phyloP scores from a whole-genome alignment of 1,140 invertebrate genomes.

The Bombyx mandarina region DNA sequence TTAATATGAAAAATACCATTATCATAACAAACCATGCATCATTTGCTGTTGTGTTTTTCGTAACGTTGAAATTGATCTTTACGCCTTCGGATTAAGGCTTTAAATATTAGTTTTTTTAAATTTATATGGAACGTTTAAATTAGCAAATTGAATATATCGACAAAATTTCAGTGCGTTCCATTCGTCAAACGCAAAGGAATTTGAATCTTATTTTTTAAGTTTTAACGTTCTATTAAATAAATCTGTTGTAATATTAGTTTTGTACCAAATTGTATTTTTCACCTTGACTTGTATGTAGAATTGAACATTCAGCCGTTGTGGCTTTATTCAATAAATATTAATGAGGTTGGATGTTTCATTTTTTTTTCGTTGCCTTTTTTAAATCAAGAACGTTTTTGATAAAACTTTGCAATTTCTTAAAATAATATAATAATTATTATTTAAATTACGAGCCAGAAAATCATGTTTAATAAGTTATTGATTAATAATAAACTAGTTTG shows the following conservation, averaged over 20 bases:
- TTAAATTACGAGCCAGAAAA: too few species aligned
- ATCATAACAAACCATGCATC: constrained; percentile 38
- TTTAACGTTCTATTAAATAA: constrained; percentile 14
- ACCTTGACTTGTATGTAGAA: constrained; percentile 6
- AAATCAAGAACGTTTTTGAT: constrained; percentile 50
- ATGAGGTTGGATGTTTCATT: constrained; percentile 47
- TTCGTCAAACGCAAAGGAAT: constrained; percentile 2
- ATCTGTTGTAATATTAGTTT: background rate
- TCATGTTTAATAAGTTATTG: too few species aligned
- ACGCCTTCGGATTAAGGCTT: constrained; percentile 12
- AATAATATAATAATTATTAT: too few species aligned
- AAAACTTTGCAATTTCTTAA: too few species aligned
- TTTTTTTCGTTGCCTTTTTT: constrained; percentile 29
- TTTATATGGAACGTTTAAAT: constrained; percentile 8
- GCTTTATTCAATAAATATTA: constrained; percentile 67
- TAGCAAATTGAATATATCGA: constrained; percentile 8
- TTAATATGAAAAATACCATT: constrained; percentile 69
- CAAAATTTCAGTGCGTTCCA: constrained; percentile 3
- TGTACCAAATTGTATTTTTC: constrained; percentile 23
- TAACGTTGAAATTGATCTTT: constrained; percentile 19
- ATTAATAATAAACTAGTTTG: too few species aligned
- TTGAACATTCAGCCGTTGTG: constrained; percentile 1
- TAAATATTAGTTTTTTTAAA: constrained; percentile 1
- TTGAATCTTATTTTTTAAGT: constrained; percentile 11
- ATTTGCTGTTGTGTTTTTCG: constrained; percentile 1